These are phyloP conservation scores for Eupsittula cactorum DNA, from an alignment of 2,113 vertebrate species.

Conservation along the genomic window DNA sequence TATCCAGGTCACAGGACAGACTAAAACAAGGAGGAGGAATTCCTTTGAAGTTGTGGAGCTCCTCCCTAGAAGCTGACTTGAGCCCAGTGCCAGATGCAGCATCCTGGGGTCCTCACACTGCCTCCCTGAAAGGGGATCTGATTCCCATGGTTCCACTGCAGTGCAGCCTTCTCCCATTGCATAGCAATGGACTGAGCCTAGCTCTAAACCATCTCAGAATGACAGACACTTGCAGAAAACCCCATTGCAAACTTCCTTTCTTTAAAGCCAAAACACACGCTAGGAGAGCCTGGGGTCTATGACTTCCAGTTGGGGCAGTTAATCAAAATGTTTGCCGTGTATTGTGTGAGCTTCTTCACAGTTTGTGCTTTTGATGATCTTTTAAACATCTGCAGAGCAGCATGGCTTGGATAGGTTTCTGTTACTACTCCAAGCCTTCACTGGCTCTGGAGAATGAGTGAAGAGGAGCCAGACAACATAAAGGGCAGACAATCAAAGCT, in stretches of 20 bases:
- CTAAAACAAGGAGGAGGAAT: neutral
- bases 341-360: constrained; percentile 55
- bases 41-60: constrained; percentile 33
- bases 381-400: constrained; percentile 81
- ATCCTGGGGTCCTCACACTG: neutral
- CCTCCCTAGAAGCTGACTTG: neutral
- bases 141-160: neutral
- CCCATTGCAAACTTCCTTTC: constrained; percentile 13
- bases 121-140: neutral
- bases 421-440: constrained; percentile 44
- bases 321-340: constrained; percentile 55
- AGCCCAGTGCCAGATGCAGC: neutral
- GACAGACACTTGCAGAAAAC: constrained; percentile 27
- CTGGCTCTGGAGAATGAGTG: constrained; percentile 73
- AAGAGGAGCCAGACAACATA: constrained; percentile 82
- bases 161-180: neutral
- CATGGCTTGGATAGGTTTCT: constrained; percentile 69
- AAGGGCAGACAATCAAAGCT: constrained; percentile 77
- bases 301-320: constrained; percentile 48
- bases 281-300: neutral
- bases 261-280: neutral
- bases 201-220: neutral
- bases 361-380: constrained; percentile 53
- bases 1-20: constrained; percentile 24
- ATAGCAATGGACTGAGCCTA: neutral